Conservation (phyloP, 2,113 vertebrate species). For the Copsychus sechellarum region DNA sequence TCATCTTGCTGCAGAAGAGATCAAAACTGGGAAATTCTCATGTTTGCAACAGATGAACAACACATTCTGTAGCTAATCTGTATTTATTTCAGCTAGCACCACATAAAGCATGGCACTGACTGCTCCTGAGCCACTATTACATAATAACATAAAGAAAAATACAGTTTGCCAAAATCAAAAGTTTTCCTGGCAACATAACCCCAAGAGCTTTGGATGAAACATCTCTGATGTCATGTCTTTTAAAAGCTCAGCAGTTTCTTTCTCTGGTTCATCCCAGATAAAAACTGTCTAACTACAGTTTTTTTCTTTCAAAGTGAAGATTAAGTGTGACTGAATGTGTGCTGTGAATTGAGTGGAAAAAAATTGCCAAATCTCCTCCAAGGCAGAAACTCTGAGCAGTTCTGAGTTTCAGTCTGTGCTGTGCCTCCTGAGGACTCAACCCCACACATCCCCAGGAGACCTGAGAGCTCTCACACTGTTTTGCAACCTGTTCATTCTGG, state of each 20-base stretch:
- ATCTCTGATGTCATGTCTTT: neutral
- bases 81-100: neutral
- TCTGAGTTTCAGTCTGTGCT: neutral
- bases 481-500: neutral
- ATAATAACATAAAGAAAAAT: neutral
- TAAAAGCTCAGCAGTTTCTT: neutral
- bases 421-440: accelerated
- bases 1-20: neutral
- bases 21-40: neutral
- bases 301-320: neutral
- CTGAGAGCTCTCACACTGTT: neutral
- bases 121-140: neutral
- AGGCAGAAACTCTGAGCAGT: neutral
- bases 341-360: accelerated
- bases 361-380: neutral
- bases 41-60: neutral
- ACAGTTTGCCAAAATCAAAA: neutral
- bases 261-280: neutral
- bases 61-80: neutral
- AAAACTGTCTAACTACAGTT: neutral
- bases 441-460: accelerated
- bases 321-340: neutral
- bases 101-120: accelerated
- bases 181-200: neutral
- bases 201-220: neutral